Evolutionary conservation across 2,113 vertebrate genomes (phyloP), one percentile per base, ranked within the genome.

Genomic region (Callipepla californica): DNA sequence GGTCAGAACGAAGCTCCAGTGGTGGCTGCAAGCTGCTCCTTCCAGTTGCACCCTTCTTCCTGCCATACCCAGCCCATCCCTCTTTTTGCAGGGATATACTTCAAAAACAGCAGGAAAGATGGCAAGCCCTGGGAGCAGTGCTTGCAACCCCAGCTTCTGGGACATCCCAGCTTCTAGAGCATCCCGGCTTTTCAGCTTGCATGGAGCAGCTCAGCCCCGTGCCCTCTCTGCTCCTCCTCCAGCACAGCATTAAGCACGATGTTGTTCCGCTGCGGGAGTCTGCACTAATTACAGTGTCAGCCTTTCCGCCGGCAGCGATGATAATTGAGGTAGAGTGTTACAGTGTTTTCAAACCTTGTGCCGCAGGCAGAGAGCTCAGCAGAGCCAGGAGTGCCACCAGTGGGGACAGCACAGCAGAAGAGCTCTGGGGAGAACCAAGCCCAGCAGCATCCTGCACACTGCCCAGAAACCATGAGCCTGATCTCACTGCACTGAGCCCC

Each of bases 281-380:
- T 0, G 28, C 1, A 38, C 94, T 97, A 91, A 98, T 97, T 96
- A 96, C 59, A 68, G 73, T 3, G 85, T 51, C 97, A 96, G 93
- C 78, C 94, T 63, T 89, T 88, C 95, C 42, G 65, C 93, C 32
- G 53, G 80, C 85, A 42, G 79, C n/a, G 68, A 44, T 32, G 86
- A 84, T 94, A 87, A 96, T 82, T 90, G 96, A 91, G 96, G 97
- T 42, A 85, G 89, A 92, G 36, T 61, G 68, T 92, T 50, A 81
- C 96, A 74, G 40, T 91, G 96, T 96, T 97, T 91, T 77, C 96
- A 96, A 95, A 95, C 69, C 62, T 53, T 4, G 44, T 5, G 14
- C 79, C 12, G 13, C 80, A 83, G 91, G 13, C 81, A 92, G 91
- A 72, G 68, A 47, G 55, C 7, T 23, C 84, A 26, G 62, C 55